Evolutionary conservation across 2,888 invertebrate species (phyloP), one percentile per base, ranked within the genome.

Genomic region (Himalopsyche tibetana): DNA sequence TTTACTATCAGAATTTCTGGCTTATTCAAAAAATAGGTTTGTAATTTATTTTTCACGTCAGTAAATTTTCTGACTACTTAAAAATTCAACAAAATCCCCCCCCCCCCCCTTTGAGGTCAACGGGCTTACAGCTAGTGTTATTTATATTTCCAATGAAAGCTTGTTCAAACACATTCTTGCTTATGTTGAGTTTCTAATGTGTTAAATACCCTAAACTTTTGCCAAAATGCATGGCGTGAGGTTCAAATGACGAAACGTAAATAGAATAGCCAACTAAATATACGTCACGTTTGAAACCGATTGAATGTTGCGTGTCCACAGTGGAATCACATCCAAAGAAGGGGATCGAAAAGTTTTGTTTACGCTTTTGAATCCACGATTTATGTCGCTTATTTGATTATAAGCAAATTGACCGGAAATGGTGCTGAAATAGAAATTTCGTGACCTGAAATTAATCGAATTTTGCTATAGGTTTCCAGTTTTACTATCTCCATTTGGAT

Each of bases 381-480:
- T 83, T 82, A 87, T 55, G 63, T 84, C 84, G 79, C 17, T 85
- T 38, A 83, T 83, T 86, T 56, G 86, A 88, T 87, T 87, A 85
- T 63, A 28, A 19, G 56, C 85, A 87, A 88, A 88, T 86, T 88
- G 87, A 85, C 86, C 82, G 88, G 88, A 88, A 88, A 88, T 87
- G 69, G 55, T 80, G 69, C 28, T 83, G 82, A 85, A 88, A 88
- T 88, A 87, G 87, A 85, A 88, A 88, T 86, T 88, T 86, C 82
- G 85, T 79, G 86, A 86, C 55, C 84, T 79, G 84, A 87, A 82
- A 85, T 83, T 88, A 88, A 88, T 88, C 80, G 80, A 82, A 80
- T 88, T 88, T 82, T 45, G 28, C 80, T 36, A 82, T 69, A 80
- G 36, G 86, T 87, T 86, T 87, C 86, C 86, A 82, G 28, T 82